Evolutionary conservation across 2,888 invertebrate species (phyloP), one percentile per base, ranked within the genome.

Genomic region (Oligia latruncula): DNA sequence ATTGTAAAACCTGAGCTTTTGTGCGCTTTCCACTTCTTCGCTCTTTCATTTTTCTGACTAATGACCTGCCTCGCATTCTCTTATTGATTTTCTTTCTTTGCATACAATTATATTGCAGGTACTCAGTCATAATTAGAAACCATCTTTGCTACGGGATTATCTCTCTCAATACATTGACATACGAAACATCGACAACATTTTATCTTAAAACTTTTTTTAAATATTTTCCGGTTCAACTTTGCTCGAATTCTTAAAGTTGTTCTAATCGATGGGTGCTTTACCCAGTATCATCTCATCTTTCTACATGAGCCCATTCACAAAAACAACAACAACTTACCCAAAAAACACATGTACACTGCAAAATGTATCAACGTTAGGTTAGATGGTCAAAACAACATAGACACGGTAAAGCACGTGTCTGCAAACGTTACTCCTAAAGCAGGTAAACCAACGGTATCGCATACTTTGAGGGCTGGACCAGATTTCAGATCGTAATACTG

Each of bases 381-480:
- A 17, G 40, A 20, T 43, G 60, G 70, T 81, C 58, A 40, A 13
- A 70, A 55, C 40, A 55, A 65, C 73, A 62, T 62, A 66, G 20
- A 2, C 52, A 11, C 9, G 20, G 74, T 78, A 73, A n/a, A 40
- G 65, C 83, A 84, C 83, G 74, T 82, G 80, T 62, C 67, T 43
- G 23, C 49, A 73, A 83, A 76, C 62, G 60, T 68, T 81, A 64
- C 68, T 82, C 43, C 4, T 40, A 52, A 66, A 67, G 76, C 83
- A 77, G 84, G 84, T 75, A 77, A 75, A 29, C 35, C 73, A 87
- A 87, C 87, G 85, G 85, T 87, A 85, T 72, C 66, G 66, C 77
- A 84, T 84, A 84, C 84, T 75, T 84, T 55, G 70, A 87, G 84
- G 85, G 85, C 77, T 87, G 87, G 73, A 81, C 87, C 84, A 87